Evolutionary conservation across 1,140 invertebrate species (phyloP).

Genomic region (Triops cancriformis): DNA sequence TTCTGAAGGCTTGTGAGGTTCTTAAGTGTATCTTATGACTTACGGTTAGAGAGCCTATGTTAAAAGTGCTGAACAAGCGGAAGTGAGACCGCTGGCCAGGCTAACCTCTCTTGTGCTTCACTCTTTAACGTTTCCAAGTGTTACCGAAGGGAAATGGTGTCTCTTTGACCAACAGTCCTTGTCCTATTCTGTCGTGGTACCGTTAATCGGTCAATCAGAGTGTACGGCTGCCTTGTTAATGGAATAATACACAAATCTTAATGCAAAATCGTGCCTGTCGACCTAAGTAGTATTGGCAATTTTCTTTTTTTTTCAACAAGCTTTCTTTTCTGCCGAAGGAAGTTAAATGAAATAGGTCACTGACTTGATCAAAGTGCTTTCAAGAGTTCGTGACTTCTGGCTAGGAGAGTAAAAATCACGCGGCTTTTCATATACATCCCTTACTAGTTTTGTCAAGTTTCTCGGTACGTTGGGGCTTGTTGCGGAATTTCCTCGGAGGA

Average conservation of each 20-base stretch:
- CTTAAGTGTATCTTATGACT: background rate
- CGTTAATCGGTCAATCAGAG: slow-evolving; percentile 1
- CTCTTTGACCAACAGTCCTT: background rate
- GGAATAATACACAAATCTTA: background rate
- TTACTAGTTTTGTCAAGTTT: background rate
- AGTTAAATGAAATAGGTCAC: background rate
- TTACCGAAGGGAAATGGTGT: background rate
- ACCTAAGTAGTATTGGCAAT: background rate
- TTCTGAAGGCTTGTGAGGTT: background rate
- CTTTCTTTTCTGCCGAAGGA: background rate
- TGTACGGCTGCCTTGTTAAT: background rate
- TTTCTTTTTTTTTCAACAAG: background rate
- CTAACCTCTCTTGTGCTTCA: background rate
- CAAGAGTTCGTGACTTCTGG: background rate
- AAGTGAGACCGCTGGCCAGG: background rate
- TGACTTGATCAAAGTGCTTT: background rate
- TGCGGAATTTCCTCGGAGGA: too few relatives aligned
- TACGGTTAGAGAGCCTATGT: background rate
- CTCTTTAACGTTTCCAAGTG: too few relatives aligned
- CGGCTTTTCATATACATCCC: background rate
- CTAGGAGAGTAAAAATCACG: background rate
- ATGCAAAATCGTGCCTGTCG: background rate
- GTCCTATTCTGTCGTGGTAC: background rate
- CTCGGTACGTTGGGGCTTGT: too few relatives aligned
- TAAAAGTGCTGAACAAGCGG: background rate